Evolutionary conservation across 1,140 invertebrate genomes (phyloP).

Genomic region (Orchesella cincta): DNA sequence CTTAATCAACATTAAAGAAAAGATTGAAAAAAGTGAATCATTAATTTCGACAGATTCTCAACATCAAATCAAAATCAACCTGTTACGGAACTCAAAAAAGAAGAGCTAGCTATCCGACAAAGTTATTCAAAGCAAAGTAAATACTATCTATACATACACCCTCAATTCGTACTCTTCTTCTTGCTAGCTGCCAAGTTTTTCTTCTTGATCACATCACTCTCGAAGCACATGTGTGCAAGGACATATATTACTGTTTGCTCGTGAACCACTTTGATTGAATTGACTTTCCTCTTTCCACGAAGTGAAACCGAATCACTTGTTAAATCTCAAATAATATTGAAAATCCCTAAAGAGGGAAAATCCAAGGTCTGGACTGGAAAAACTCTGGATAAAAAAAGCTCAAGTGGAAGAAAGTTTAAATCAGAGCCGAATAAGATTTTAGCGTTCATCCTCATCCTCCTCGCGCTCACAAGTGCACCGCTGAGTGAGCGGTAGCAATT

Average conservation of each 20-base stretch:
- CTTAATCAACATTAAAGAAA: not conserved
- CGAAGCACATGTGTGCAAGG: not conserved
- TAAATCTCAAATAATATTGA: not conserved
- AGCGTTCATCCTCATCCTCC: not conserved
- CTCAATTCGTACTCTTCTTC: too few species aligned
- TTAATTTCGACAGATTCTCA: too few species aligned
- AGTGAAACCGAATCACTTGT: not conserved
- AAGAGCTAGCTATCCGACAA: too few species aligned
- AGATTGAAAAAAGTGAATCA: too few species aligned
- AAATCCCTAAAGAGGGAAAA: not conserved
- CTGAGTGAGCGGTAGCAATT: not conserved
- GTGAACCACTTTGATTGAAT: not conserved
- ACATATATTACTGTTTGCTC: not conserved
- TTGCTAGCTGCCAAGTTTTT: not conserved
- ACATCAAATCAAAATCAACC: too few species aligned
- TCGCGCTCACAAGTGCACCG: too few species aligned
- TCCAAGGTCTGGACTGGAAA: not conserved
- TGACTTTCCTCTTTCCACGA: not conserved
- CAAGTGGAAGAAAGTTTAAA: not conserved
- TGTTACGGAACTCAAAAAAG: too few species aligned
- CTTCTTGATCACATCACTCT: not conserved
- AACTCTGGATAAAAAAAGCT: not conserved
- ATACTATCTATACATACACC: too few species aligned
- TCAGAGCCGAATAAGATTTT: not conserved
- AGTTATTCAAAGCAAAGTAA: too few species aligned